Evolutionary conservation across 2,888 invertebrate species (phyloP).

Genomic region (Microctonus brassicae): DNA sequence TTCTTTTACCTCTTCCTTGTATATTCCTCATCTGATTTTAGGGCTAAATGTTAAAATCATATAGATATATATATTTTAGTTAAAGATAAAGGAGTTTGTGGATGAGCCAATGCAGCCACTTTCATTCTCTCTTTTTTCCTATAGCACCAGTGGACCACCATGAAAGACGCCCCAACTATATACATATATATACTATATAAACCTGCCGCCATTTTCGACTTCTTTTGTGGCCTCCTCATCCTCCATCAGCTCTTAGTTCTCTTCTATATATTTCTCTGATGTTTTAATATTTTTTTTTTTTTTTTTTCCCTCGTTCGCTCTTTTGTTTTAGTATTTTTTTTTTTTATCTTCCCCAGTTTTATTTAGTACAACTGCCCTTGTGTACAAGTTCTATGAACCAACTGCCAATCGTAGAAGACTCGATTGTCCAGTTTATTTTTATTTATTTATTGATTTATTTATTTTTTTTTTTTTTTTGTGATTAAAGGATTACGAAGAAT

Average conservation of each 20-base stretch:
- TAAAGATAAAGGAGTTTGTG: conserved; percentile 40
- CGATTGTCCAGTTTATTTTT: background rate
- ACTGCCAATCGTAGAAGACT: conserved; percentile 43
- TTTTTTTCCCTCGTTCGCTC: conserved; percentile 17
- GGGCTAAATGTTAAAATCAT: conserved; percentile 26
- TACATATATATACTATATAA: no score
- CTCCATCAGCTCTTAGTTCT: no score
- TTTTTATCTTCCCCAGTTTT: background rate
- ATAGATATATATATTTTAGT: conserved; percentile 5
- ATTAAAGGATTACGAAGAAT: conserved; percentile 3
- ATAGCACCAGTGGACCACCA: conserved; percentile 58
- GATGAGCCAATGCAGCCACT: conserved; percentile 56
- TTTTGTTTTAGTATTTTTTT: background rate
- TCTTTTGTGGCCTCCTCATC: conserved; percentile 46
- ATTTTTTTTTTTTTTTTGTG: background rate
- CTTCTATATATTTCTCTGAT: background rate
- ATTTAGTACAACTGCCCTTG: conserved; percentile 16
- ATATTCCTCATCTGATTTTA: conserved; percentile 19
- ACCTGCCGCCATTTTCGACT: conserved; percentile 27
- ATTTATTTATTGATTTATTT: background rate
- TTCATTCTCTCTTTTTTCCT: conserved; percentile 33
- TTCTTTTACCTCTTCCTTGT: conserved; percentile 8
- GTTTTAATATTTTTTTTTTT: conserved; percentile 1
- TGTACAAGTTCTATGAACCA: conserved; percentile 34
- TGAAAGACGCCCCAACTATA: conserved; percentile 62